A percentile compares a stretch with the other conserved stretches of the same genome.
phyloP scores from a whole-genome alignment of 2,113 vertebrate species.

The Halichoeres trimaculatus region DNA sequence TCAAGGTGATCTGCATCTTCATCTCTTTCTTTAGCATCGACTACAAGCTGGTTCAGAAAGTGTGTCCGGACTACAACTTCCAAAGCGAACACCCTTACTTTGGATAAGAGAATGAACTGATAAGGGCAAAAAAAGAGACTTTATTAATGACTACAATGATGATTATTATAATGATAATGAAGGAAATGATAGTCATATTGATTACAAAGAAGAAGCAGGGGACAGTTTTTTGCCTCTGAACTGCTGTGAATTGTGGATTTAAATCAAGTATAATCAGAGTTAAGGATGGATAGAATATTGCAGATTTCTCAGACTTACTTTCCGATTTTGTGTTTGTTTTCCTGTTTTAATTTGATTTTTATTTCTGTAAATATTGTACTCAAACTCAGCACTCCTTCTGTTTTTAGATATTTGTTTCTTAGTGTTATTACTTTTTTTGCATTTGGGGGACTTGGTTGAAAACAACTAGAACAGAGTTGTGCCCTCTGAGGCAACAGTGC shows the following conservation, averaged over 20 bases:
- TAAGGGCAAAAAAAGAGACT: conserved; percentile 35
- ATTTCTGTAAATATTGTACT: conserved; percentile 82
- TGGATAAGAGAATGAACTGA: conserved; percentile 82
- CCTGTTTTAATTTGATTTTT: conserved; percentile 60
- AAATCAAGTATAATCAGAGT: conserved; percentile 73
- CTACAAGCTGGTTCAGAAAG: conserved; percentile 99
- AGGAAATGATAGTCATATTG: conserved; percentile 67
- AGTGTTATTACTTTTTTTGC: conserved; percentile 72
- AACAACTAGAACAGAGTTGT: conserved; percentile 60
- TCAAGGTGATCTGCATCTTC: conserved; percentile 99
- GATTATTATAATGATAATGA: conserved; percentile 56
- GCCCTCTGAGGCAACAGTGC: conserved; percentile 48
- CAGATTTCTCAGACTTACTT: conserved; percentile 63
- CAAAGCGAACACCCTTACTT: conserved; percentile 96
- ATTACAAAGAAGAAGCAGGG: conserved; percentile 65
- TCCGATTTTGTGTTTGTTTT: conserved; percentile 73
- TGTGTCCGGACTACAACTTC: conserved; percentile 99
- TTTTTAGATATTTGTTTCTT: conserved; percentile 75
- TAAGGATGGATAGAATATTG: conserved; percentile 63
- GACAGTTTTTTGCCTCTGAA: conserved; percentile 73
- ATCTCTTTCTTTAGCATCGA: conserved; percentile 98
- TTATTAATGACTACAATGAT: conserved; percentile 31
- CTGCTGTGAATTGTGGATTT: conserved; percentile 74
- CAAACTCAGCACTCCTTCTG: conserved; percentile 68
- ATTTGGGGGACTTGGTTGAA: conserved; percentile 65